Evolutionary conservation across 53 echinoderm and acorn worm genomes (phyloP), one percentile per base, ranked within the genome.

Genomic region (Astropecten irregularis): DNA sequence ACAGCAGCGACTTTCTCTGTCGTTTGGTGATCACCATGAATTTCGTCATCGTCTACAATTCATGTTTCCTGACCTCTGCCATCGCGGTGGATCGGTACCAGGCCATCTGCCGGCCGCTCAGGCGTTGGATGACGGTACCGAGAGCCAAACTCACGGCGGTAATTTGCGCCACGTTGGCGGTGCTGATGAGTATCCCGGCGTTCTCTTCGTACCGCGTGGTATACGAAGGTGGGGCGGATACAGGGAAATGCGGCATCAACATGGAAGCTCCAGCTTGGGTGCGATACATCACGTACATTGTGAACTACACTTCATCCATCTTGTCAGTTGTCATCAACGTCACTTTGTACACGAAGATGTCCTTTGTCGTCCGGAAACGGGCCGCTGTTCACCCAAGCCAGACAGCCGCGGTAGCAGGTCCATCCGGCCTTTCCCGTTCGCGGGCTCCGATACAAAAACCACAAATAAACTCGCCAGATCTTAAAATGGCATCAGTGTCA

Each of bases 11-110:
- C 47, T 48, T 77, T 30, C 61, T 77, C 39, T 77, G 77, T 49
- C 77, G 77, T 9, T n/a, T 60, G 2, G 77, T 77, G 1, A 28
- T 59, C 15, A 46, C 29, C n/a, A 2, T 61, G 29, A 59, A 18
- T 3, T 77, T 42, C 18, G 2, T 29, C 21, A 46, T 47, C 9
- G 77, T 77, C n/a, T 77, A 77, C 60, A 20, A 59, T 21, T 60
- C 77, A 5, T 58, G 59, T 46, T 77, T 77, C 77, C 31, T 77
- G 59, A 77, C 59, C 27, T 27, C 61, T 15, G 59, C 77, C 19
- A 77, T 77, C 32, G 77, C 61, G 16, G 60, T 77, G 30, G 77
- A 77, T 21, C 77, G 77, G 9, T 77, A 77, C 77, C 77, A 59
- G 19, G 77, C 61, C 31, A 77, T 77, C 46, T 77, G 77, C 61